Evolutionary conservation across 2,888 invertebrate species (phyloP).

Genomic region (Caenorhabditis zanzibari): DNA sequence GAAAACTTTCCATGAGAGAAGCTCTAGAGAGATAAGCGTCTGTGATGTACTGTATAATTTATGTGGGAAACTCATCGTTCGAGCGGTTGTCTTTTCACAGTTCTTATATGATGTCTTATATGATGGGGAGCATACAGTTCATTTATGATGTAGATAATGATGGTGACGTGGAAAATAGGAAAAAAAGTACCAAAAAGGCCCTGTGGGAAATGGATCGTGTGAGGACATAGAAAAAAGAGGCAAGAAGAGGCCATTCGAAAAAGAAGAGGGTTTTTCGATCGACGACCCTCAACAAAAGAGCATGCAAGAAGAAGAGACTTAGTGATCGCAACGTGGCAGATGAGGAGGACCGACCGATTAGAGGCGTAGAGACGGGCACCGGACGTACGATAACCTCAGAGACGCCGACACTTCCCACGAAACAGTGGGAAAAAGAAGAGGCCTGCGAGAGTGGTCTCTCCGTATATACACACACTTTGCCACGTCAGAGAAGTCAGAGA

Average conservation of each 20-base stretch:
- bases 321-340: conserved; percentile 53
- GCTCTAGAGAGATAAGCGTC: too few species aligned
- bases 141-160: background rate
- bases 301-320: conserved; percentile 17
- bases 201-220: conserved; percentile 28
- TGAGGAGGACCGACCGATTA: conserved; percentile 59
- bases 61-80: too few species aligned
- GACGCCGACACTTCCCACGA: conserved; percentile 53
- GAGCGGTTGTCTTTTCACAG: too few species aligned
- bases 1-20: too few species aligned
- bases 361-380: conserved; percentile 47
- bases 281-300: conserved; percentile 41
- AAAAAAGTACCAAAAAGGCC: conserved; percentile 29
- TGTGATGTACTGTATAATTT: too few species aligned
- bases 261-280: conserved; percentile 50
- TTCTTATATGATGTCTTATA: too few species aligned
- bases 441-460: conserved; percentile 47
- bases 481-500: conserved; percentile 63
- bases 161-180: conserved; percentile 38
- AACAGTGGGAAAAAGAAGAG: conserved; percentile 30
- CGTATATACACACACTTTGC: conserved; percentile 55
- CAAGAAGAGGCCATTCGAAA: conserved; percentile 32
- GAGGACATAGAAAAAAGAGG: conserved; percentile 29
- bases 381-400: conserved; percentile 52
- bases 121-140: background rate